These are phyloP conservation scores for Callocephalon fimbriatum DNA, from an alignment of 2,113 vertebrate species.

Conservation along the genomic window DNA sequence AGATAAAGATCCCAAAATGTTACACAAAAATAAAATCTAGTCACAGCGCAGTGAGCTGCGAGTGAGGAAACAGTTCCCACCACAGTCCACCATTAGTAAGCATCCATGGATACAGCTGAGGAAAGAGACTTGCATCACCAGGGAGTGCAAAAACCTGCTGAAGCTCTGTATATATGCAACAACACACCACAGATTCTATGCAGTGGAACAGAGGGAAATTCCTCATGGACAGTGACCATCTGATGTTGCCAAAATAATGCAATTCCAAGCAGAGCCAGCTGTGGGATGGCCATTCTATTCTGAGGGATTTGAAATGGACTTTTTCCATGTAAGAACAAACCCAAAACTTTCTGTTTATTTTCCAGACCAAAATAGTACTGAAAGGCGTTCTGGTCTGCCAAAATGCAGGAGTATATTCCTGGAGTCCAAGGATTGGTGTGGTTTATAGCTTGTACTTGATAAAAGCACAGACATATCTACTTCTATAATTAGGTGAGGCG, in stretches of 20 bases:
- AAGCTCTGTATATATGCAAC: neutral
- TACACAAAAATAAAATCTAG: neutral
- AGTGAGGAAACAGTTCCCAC: neutral
- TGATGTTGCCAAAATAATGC: neutral
- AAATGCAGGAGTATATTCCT: neutral
- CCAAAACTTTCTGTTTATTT: neutral
- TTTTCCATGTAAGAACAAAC: neutral
- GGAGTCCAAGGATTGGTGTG: neutral
- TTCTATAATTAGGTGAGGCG: neutral
- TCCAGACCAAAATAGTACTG: neutral
- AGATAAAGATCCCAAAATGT: neutral
- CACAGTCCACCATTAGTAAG: neutral
- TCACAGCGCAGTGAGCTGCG: neutral
- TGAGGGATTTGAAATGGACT: neutral
- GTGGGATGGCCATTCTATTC: neutral
- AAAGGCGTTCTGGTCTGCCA: neutral
- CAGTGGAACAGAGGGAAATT: neutral
- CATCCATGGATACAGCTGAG: neutral
- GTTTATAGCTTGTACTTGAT: neutral
- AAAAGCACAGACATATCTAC: neutral
- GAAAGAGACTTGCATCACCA: neutral
- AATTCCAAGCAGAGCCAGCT: neutral
- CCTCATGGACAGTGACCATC: accelerated
- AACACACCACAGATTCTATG: neutral
- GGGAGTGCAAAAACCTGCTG: neutral